These are phyloP conservation scores for Idaea dimidiata DNA, from an alignment of 2,888 invertebrate genomes.

Conservation along the genomic window DNA sequence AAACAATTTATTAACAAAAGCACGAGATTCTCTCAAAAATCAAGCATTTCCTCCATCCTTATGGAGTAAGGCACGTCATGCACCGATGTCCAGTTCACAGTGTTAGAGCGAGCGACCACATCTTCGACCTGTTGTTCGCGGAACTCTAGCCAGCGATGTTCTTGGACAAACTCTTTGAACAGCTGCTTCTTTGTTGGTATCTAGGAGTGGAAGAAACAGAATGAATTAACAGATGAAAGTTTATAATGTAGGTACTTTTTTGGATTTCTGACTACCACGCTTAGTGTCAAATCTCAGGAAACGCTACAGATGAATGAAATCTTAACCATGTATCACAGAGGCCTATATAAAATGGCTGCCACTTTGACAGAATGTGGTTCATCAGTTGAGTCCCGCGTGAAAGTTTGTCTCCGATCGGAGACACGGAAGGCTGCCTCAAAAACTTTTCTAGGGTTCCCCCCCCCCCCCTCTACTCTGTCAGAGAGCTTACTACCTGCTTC, in stretches of 20 bases:
- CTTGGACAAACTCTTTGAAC: slow-evolving; percentile 77
- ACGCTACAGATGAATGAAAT: too few relatives aligned
- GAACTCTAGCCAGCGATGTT: slow-evolving; percentile 80
- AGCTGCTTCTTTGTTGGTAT: slow-evolving; percentile 80
- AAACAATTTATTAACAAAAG: background rate
- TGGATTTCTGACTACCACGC: too few relatives aligned
- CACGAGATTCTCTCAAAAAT: slow-evolving; percentile 42
- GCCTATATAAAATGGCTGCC: too few relatives aligned
- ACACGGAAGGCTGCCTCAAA: too few relatives aligned
- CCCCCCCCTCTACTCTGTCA: too few relatives aligned
- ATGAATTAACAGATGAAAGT: background rate
- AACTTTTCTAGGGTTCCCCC: too few relatives aligned
- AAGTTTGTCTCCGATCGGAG: too few relatives aligned
- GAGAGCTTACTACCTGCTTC: too few relatives aligned
- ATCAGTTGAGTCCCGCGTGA: too few relatives aligned
- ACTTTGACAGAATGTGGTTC: too few relatives aligned
- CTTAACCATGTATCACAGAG: background rate
- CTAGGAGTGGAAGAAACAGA: slow-evolving; percentile 35
- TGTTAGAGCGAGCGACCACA: slow-evolving; percentile 68
- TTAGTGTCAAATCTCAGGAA: too few relatives aligned
- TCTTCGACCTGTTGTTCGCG: slow-evolving; percentile 74
- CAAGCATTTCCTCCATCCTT: slow-evolving; percentile 78
- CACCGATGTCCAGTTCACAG: slow-evolving; percentile 78
- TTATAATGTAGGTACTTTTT: too few relatives aligned
- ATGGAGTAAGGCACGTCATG: slow-evolving; percentile 85